Evolutionary conservation across 2,888 invertebrate species (phyloP).

Genomic region (Lottia gigantea): DNA sequence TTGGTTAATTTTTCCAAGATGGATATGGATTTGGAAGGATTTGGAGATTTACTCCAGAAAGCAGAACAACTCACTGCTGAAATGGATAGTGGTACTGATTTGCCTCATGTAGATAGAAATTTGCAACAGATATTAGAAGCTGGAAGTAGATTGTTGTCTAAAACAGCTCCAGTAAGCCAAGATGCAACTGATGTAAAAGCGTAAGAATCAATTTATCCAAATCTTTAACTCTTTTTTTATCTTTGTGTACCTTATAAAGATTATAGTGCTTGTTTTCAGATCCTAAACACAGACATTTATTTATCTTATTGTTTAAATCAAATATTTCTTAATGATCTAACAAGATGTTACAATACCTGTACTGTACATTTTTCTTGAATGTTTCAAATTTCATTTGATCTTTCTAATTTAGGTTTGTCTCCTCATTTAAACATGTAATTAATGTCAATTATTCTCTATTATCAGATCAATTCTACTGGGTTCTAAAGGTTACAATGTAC

Average conservation of each 20-base stretch:
- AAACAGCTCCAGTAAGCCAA: constrained; percentile 79
- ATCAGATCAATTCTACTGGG: constrained; percentile 87
- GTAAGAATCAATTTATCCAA: constrained; percentile 72
- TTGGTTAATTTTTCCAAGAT: constrained; percentile 27
- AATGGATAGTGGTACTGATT: constrained; percentile 79
- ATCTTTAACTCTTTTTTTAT: too few species aligned
- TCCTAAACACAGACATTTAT: too few species aligned
- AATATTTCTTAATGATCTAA: not conserved
- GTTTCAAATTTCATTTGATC: not conserved
- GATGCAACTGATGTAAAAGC: constrained; percentile 89
- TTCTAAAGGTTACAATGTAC: constrained; percentile 90
- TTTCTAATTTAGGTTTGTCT: not conserved
- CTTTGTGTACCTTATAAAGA: too few species aligned
- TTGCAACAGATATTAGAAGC: constrained; percentile 91
- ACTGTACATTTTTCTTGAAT: not conserved
- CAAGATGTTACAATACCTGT: not conserved
- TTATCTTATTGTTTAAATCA: not conserved
- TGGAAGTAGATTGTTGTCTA: constrained; percentile 78
- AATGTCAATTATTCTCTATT: not conserved
- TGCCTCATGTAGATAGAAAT: constrained; percentile 83
- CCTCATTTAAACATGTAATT: not conserved
- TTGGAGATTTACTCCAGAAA: constrained; percentile 87
- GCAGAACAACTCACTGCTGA: constrained; percentile 92
- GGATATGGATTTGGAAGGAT: constrained; percentile 68
- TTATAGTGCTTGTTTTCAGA: too few species aligned